phyloP scores from a whole-genome alignment of 2,888 invertebrate genomes.

The Drosophila koepferae region DNA sequence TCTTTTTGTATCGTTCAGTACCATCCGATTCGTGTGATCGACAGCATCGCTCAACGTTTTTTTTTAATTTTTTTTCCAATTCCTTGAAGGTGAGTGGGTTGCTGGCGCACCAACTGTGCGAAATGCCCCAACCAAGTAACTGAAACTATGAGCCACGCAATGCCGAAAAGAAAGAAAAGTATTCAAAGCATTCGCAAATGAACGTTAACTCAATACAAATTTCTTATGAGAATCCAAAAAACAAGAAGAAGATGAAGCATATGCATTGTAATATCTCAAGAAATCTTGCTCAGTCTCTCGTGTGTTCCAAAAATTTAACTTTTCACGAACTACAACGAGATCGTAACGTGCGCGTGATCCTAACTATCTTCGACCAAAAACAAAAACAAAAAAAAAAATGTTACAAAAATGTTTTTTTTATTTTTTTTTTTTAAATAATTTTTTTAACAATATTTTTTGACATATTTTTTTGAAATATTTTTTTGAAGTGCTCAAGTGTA shows the following conservation, averaged over 20 bases:
- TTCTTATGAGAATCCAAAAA: background rate
- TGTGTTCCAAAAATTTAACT: slow-evolving; percentile 15
- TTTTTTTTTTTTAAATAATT: background rate
- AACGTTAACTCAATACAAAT: background rate
- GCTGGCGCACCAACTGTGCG: slow-evolving; percentile 38
- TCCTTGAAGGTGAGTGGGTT: slow-evolving; percentile 85
- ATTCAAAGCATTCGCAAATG: background rate
- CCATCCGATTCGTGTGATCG: slow-evolving; percentile 84
- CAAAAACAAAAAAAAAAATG: background rate
- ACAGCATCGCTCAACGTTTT: slow-evolving; percentile 82
- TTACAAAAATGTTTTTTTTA: background rate
- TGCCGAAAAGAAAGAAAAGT: background rate
- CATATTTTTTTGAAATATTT: slow-evolving; percentile 50
- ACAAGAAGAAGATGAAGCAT: background rate
- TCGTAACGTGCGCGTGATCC: slow-evolving; percentile 41
- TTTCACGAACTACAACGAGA: slow-evolving; percentile 11
- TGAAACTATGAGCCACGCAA: slow-evolving; percentile 21
- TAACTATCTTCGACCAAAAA: slow-evolving; percentile 6
- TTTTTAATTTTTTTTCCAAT: slow-evolving; percentile 82
- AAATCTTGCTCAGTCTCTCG: background rate
- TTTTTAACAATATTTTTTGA: slow-evolving; percentile 11
- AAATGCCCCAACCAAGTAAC: slow-evolving; percentile 8
- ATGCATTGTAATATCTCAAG: background rate
- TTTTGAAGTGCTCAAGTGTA: slow-evolving; percentile 45
- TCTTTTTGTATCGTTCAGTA: slow-evolving; percentile 85